Base-by-base conservation (phyloP, 2,113 vertebrate genomes). In the Calidris pygmaea region DNA sequence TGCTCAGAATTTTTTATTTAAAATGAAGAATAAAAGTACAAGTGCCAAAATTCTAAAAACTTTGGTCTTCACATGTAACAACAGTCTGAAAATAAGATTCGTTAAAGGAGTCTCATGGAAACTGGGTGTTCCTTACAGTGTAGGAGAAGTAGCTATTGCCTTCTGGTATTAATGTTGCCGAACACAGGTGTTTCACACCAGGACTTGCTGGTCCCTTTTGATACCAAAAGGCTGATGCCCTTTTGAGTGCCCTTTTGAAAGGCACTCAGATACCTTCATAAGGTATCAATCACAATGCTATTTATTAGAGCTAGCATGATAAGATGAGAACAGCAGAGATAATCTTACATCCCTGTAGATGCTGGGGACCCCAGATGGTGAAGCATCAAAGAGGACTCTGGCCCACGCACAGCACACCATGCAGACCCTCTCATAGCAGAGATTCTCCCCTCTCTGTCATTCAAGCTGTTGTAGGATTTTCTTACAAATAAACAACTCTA, bases 341-440 rank as follows among this genome's bases (percentile, higher is more conserved):
- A 71, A 84, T 32, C 20, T 52, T 56, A 60, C 0, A 1, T 66
- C 7, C 6, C 12, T 39, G 71, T 50, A 35, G 15, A 50, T 75
- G 29, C 22, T 32, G 23, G 22, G 34, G 37, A 34, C 53, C 10
- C 3, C 9, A 63, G 55, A 8, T 43, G 30, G 6, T 45, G 20
- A 45, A 52, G 24, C 29, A 67, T 21, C 23, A 4, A 76, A 55
- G 43, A 70, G 41, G 19, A 16, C 29, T 26, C 13, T 1, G 1
- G 45, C 15, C 11, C 22, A 21, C 0, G 3, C 1, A 4, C 16
- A 53, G 41, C 24, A 56, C n/a, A 72, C 15, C 1, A 0, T 10
- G 11, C 65, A 76, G 65, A 86, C 21, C 17, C 5, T 39, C 8
- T 35, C 48, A 41, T 32, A 58, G 53, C 27, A 72, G 56, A 85